phyloP scores from a whole-genome alignment of 2,113 vertebrate species.

The Pan paniscus region DNA sequence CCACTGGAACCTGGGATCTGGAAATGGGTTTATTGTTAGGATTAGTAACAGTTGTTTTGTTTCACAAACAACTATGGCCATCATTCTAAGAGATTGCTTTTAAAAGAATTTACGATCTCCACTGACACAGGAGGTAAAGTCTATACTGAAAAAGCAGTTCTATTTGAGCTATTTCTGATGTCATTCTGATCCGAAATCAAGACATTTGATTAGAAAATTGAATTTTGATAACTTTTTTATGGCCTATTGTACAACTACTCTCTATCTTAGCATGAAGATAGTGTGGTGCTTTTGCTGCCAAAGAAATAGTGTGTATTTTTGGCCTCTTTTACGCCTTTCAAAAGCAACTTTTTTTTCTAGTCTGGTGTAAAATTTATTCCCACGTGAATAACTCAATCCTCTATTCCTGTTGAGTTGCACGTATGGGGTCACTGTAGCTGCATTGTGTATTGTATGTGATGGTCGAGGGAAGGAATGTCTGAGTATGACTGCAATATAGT shows the following conservation, averaged over 20 bases:
- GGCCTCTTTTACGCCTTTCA: background rate
- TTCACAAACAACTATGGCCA: background rate
- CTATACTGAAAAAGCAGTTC: background rate
- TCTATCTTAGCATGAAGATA: slow-evolving; percentile 44
- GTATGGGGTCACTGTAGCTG: background rate
- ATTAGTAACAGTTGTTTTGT: background rate
- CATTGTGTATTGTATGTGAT: background rate
- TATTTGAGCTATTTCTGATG: background rate
- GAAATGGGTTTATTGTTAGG: background rate
- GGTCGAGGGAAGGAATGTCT: slow-evolving; percentile 43
- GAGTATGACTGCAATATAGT: background rate
- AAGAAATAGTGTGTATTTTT: slow-evolving; percentile 43
- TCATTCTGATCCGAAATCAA: slow-evolving; percentile 42
- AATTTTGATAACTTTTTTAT: background rate
- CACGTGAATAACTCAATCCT: slow-evolving; percentile 41
- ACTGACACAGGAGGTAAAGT: background rate
- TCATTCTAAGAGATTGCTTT: background rate
- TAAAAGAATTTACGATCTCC: background rate
- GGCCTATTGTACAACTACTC: background rate
- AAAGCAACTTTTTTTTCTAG: slow-evolving; percentile 47
- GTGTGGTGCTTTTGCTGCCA: background rate
- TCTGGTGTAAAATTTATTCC: slow-evolving; percentile 72
- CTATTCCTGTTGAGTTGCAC: slow-evolving; percentile 42
- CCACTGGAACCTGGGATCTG: background rate
- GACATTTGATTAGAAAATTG: background rate